Evolutionary conservation across 1,140 invertebrate genomes (phyloP), one percentile per base, ranked within the genome.

Genomic region (Melitaea cinxia): DNA sequence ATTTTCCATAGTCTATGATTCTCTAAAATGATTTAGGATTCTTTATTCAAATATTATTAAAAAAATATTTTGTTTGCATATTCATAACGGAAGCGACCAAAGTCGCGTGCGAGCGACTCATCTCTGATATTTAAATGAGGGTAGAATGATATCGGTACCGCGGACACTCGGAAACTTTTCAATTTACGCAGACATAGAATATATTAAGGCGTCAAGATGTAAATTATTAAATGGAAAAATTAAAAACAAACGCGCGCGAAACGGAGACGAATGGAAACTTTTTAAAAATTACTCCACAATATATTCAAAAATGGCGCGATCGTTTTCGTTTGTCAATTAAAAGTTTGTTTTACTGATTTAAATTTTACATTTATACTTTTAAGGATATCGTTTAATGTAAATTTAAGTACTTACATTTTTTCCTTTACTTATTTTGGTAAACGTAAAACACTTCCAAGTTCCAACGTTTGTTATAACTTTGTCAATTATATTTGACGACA

Each of bases 161-260:
- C 30, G 45, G 56, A 54, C 56, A 69, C 52, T 62, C 53, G 23
- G 54, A 39, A 85, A 85, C 80, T 83, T 85, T 85, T 85, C 73
- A 78, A 82, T 82, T 80, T 77, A 53, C 52, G 45, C 72, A 61
- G 69, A 65, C 66, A 62, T 58, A 24, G 78, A 79, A 83, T 83
- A 78, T 77, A 81, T 82, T 79, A 85, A 57, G 53, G 52, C 78
- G 75, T 73, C 73, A 76, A 77, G 71, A 70, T 71, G 65, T 56
- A 75, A 77, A 80, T 82, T 84, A 83, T 78, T 79, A 80, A 85
- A 85, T 76, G 73, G 68, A 82, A 74, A n/a, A 42, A 70, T 78
- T 65, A 75, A 79, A 81, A 76, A 69, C 56, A 73, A 73, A 64
- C 57, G 30, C 54, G 66, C 72, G 35, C 64, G 63, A 68, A 72